Evolutionary conservation across 2,888 invertebrate genomes (phyloP), one percentile per base, ranked within the genome.

Genomic region (Gastracanthus pulcherrimus): DNA sequence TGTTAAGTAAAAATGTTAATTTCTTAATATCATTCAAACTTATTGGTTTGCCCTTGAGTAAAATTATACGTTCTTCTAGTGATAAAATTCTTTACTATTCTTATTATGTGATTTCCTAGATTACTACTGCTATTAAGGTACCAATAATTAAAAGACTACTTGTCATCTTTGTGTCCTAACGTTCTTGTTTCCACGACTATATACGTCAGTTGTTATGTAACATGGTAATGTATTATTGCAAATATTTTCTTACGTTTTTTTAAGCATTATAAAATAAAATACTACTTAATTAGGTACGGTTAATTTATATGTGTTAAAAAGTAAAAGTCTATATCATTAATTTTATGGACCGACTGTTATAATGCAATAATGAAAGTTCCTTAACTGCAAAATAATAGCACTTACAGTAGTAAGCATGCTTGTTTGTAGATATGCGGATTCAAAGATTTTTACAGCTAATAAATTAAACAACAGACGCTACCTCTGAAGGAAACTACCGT

Each of bases 31-130:
- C 45, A 69, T 26, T 19, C 31, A 7, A 41, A 29, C 29, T n/a
- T 38, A 69, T 69, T 48, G 11, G 29, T 48, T 69, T 48, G 9
- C 23, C 69, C 48, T 69, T 69, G 48, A 48, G 6, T 41, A 41
- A 29, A 31, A 29, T 31, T 19, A 23, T 16, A 34, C 34, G 36
- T 62, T 36, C 11, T n/a, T 7, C 9, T 55, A 11, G 55, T 26
- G 11, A 55, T 23, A 4, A 26, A 55, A 23, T 23, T 26, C 26
- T 55, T 55, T 26, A 23, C 26, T 23, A 26, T 55, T 55, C 19
- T 11, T 9, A 9, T 62, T 6, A 31, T 62, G 26, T 26, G 55
- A 31, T 31, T 62, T 62, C 9, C 62, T 34, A 19, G 19, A 31
- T 62, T 34, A 31, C 19, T 19, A 19, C n/a, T 62, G 36, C 34